Evolutionary conservation across 1,140 invertebrate species (phyloP), one percentile per base, ranked within the genome.

Genomic region (Pachypeltis micranthus): DNA sequence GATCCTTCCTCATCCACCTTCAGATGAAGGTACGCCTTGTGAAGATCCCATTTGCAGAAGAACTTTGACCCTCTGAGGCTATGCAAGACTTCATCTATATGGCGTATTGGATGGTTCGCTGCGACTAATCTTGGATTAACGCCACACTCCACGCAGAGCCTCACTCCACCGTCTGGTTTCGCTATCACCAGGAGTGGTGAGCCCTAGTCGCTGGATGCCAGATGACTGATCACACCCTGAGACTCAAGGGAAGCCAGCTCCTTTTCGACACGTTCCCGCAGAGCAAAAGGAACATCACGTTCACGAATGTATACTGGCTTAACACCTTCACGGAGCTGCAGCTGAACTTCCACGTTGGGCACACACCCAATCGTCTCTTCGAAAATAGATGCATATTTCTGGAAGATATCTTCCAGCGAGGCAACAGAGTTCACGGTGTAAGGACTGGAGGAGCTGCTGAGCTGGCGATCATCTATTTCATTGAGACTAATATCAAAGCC

Each of bases 131-230:
- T 61, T 1, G 19, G n/a, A 54, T 66, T 68, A 4, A 78, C 59
- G 1, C 55, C 29, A 3, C 67, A 66, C 65, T 81, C 77, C 0
- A 69, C 72, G 66, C 76, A 78, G 28, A 80, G 71, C 12, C 72
- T 63, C 12, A 77, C 68, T 19, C 28, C 63, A 44, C 69, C 69
- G 61, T 74, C 65, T 21, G 67, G 47, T 67, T 76, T 77, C 2
- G 71, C 55, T 21, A 77, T 68, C 1, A 71, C 69, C 3, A 77
- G 74, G 21, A 70, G 66, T 0, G 74, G 75, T 29, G 73, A 69
- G 10, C 70, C 73, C 74, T 74, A 77, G 24, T 69, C 69, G 28
- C 62, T 68, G 16, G 68, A 26, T 39, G 31, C n/a, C n/a, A n/a
- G n/a, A n/a, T n/a, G n/a, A n/a, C n/a, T n/a, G n/a, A n/a, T n/a